phyloP scores from a whole-genome alignment of 2,113 vertebrate genomes.

The Silurus meridionalis region DNA sequence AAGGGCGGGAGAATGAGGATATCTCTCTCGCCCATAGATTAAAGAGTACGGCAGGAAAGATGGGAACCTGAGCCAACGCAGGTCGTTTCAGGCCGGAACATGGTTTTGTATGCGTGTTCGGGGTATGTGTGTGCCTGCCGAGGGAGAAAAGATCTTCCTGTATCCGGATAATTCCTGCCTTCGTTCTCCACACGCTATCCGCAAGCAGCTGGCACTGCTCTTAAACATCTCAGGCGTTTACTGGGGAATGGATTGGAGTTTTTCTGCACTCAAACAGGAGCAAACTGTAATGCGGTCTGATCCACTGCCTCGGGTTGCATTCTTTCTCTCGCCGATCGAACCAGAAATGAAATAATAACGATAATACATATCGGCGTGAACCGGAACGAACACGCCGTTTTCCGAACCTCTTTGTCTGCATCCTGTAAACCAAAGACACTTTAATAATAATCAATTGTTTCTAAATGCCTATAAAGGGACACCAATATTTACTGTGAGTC shows the following conservation, averaged over 20 bases:
- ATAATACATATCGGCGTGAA: not conserved
- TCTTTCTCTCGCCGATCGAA: not conserved
- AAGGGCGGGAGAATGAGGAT: slow-evolving; percentile 26
- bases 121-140: not conserved
- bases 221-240: slow-evolving; percentile 43
- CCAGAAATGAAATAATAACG: too few species aligned
- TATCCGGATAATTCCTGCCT: slow-evolving; percentile 43
- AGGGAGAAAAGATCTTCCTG: slow-evolving; percentile 40
- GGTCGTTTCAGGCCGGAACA: slow-evolving; percentile 47
- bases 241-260: slow-evolving; percentile 31
- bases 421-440: not conserved
- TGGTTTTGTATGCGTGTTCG: slow-evolving; percentile 23
- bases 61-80: slow-evolving; percentile 40
- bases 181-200: slow-evolving; percentile 44
- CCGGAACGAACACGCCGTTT: not conserved
- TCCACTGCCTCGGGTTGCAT: slow-evolving; percentile 4
- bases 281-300: slow-evolving; percentile 7
- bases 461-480: not conserved
- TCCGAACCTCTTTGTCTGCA: not conserved
- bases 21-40: slow-evolving; percentile 48
- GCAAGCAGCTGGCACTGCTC: slow-evolving; percentile 49
- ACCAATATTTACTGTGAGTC: not conserved
- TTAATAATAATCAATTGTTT: not conserved
- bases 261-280: slow-evolving; percentile 30
- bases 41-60: slow-evolving; percentile 49